phyloP scores from a whole-genome alignment of 1,140 invertebrate genomes.

The Glossosoma conforme region DNA sequence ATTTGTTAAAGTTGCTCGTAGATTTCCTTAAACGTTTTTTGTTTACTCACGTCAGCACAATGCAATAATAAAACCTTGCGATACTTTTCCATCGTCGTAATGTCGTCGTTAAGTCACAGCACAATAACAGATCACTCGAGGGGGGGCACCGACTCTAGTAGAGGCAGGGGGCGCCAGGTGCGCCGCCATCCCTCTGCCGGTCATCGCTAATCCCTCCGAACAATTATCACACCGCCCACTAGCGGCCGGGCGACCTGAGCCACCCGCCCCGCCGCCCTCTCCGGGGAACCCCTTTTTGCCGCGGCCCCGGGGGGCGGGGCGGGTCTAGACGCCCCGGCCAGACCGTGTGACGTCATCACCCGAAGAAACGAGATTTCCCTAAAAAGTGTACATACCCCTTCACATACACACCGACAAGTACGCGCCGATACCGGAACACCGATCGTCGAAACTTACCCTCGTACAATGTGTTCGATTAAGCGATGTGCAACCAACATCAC shows the following conservation, averaged over 20 bases:
- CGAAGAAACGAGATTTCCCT: conserved; percentile 26
- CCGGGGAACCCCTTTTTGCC: conserved; percentile 23
- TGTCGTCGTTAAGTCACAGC: too few species aligned
- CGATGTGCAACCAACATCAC: too few species aligned
- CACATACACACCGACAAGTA: conserved; percentile 5
- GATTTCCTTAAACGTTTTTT: too few species aligned
- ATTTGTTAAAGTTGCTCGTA: too few species aligned
- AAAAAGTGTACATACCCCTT: conserved; percentile 20
- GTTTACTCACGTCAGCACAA: too few species aligned
- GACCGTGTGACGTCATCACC: conserved; percentile 24
- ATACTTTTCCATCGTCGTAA: too few species aligned
- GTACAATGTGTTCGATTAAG: too few species aligned
- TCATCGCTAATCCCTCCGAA: conserved; percentile 24
- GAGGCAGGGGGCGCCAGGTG: conserved; percentile 4
- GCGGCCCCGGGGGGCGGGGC: conserved; percentile 1
- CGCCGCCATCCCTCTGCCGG: conserved; percentile 9
- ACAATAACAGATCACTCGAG: too few species aligned
- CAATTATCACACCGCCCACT: conserved; percentile 30
- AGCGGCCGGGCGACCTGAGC: not conserved
- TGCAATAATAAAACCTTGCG: too few species aligned
- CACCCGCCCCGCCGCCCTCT: not conserved
- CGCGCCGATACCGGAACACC: too few species aligned
- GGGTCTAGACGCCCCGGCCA: conserved; percentile 17
- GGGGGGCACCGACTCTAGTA: not conserved
- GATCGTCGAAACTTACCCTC: too few species aligned